Percentiles rank a stretch among this genome's conserved stretches.
These are phyloP conservation scores for Pao palembangensis DNA, from an alignment of 2,113 vertebrate species.

Conservation along the genomic window DNA sequence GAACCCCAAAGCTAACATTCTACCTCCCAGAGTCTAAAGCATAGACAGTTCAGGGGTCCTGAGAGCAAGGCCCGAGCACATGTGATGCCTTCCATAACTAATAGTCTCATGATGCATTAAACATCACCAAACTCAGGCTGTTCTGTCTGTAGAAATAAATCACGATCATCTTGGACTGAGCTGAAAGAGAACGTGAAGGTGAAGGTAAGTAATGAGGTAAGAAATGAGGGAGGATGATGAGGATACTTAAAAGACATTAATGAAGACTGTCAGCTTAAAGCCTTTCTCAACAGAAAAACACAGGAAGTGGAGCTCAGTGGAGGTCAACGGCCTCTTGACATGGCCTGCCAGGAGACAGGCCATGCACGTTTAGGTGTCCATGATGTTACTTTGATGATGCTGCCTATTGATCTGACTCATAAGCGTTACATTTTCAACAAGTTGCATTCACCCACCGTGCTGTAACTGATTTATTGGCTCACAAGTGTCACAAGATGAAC, in stretches of 20 bases:
- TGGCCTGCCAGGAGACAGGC: conserved; percentile 33
- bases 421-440: conserved; percentile 39
- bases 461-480: conserved; percentile 46
- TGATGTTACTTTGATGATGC: conserved; percentile 46
- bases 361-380: conserved; percentile 3
- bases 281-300: conserved; percentile 40
- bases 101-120: no score
- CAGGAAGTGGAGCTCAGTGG: conserved; percentile 54
- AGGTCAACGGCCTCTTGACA: conserved; percentile 60
- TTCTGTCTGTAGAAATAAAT: conserved; percentile 14
- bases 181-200: conserved; percentile 22
- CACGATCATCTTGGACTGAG: not conserved
- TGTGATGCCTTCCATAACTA: conserved; percentile 21
- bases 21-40: not conserved
- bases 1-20: conserved; percentile 10
- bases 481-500: not conserved
- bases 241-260: conserved; percentile 30
- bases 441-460: conserved; percentile 40
- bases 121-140: not conserved
- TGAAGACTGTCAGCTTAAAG: conserved; percentile 40
- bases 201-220: conserved; percentile 4
- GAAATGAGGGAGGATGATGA: conserved; percentile 39
- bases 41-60: conserved; percentile 11
- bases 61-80: conserved; percentile 3
- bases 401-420: conserved; percentile 26